Evolutionary conservation across 2,113 vertebrate species (phyloP).

Genomic region (Lathamus discolor): DNA sequence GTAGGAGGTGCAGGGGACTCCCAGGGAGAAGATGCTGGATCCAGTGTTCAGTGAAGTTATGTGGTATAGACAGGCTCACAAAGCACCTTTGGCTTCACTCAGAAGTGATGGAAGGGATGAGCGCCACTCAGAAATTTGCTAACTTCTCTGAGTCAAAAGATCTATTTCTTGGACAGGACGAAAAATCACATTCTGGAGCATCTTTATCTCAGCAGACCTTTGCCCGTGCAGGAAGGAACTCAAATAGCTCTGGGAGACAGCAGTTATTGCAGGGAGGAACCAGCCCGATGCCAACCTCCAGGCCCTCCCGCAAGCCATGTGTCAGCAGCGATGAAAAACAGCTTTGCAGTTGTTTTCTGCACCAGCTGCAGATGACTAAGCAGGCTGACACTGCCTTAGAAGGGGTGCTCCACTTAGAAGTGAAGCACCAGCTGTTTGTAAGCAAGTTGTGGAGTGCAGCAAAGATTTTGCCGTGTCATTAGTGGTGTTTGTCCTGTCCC

Average conservation of each 20-base stretch:
- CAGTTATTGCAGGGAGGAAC: background rate
- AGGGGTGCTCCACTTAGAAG: background rate
- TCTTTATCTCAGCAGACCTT: background rate
- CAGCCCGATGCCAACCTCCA: background rate
- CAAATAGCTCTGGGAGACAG: background rate
- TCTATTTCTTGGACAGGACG: background rate
- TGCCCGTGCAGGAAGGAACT: background rate
- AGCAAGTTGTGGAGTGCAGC: background rate
- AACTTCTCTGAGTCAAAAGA: background rate
- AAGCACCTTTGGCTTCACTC: background rate
- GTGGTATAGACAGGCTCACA: background rate
- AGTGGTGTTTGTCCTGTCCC: background rate
- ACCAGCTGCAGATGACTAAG: background rate
- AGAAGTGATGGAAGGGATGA: background rate
- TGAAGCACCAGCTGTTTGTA: background rate
- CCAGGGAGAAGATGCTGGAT: background rate
- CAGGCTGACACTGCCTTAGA: background rate
- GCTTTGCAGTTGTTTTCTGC: background rate
- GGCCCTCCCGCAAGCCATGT: accelerated
- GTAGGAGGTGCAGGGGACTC: background rate
- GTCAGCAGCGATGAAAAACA: background rate
- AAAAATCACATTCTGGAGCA: background rate
- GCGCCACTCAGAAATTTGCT: background rate
- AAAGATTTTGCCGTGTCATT: background rate
- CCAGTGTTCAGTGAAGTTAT: background rate